Evolutionary conservation across 1,140 invertebrate species (phyloP), one percentile per base, ranked within the genome.

Genomic region (Drosophila novamexicana): DNA sequence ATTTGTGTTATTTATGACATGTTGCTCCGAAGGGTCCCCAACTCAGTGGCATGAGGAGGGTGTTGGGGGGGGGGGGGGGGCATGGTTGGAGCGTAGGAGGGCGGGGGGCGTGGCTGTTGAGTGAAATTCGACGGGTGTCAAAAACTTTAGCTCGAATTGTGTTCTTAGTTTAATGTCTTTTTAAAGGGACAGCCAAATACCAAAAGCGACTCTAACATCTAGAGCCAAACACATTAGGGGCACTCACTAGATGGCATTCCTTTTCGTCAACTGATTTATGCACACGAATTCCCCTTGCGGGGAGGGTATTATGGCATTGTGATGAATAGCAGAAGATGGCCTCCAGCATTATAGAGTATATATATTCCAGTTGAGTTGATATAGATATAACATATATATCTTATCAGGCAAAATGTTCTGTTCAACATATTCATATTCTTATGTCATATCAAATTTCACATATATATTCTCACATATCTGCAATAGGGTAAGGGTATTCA

Each of bases 141-240:
- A 39, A 56, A 62, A 9, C 18, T 47, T 49, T 8, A 9, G 42
- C 29, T 40, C 32, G 42, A 36, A n/a, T 29, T 50, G 66, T 62
- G 57, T 47, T 66, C 69, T 78, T 77, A 65, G 57, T 79, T 85
- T 85, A 72, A 88, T 88, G 74, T 74, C 42, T 83, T 89, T 86
- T 83, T 89, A 88, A 88, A 88, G 88, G 83, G 84, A 67, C 71
- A 77, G 66, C 34, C 44, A 69, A 79, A 77, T 71, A 85, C 67
- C 42, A 71, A 84, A 81, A 78, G 74, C 62, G 81, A 61, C 69
- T 71, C 68, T 18, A 29, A 29, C 47, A 39, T 34, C 39, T 39
- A 58, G 32, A 32, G 44, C 40, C 49, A 32, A 16, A 10, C 12
- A 7, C 36, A 74, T 54, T 47, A 67, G 66, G 81, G 77, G 73